Base-by-base conservation (phyloP, 1,140 invertebrate genomes). In the Doryteuthis pealeii region DNA sequence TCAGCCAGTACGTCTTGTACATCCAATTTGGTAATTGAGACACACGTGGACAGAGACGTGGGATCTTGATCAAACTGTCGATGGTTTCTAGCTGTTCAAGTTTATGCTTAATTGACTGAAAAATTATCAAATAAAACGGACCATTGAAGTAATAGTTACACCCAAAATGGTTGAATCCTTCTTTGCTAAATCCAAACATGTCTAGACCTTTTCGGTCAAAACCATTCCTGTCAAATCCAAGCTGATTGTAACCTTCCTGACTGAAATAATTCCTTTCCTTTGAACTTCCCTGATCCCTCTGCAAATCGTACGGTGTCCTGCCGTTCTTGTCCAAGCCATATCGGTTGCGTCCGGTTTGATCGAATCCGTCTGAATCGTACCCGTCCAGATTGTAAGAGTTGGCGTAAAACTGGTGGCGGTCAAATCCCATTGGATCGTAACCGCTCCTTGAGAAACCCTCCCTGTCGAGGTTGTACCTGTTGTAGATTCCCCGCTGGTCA, bases 131-230 rank as follows among this genome's bases (percentile, higher is more conserved):
- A 68, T 81, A 78, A 43, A 81, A 71, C 26, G 83, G 83, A 14
- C 83, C 83, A 1, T 80, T 67, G 73, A 74, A 81, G 58, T 81
- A 85, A 40, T 80, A 79, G 54, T 83, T 83, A 70, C 83, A 85
- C 6, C 71, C 73, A 12, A 74, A 67, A 26, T 72, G 49, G 66
- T 85, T 80, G 73, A 80, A 81, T 5, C 84, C 84, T 22, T 74
- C 75, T 3, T 71, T 75, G 73, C 82, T 76, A 75, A 83, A 85
- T 26, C 84, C 84, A 81, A 83, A 85, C 1, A 81, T 74, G 73
- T 85, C 84, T 79, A 77, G 83, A 14, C 84, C 84, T 66, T 83
- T 71, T 32, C 81, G 65, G 71, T 85, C 77, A 74, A 81, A 84
- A 15, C 84, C 84, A 73, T 78, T 78, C 49, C 78, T 79, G 72